Conservation (phyloP, 53 echinoderm and acorn worm species). For the Paracentrotus lividus region DNA sequence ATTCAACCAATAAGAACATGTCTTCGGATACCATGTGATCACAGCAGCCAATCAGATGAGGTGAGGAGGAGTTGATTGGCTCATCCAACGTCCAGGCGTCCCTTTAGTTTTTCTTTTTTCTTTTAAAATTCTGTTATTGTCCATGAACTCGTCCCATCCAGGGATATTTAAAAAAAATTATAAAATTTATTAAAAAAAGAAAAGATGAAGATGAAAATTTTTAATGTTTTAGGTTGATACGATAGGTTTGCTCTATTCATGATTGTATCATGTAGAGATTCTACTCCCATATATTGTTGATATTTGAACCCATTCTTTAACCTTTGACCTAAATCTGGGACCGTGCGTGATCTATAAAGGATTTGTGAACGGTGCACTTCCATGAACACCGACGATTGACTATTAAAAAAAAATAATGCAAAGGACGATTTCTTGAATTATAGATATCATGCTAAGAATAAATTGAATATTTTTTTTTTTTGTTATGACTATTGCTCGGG, state of each 20-base stretch:
- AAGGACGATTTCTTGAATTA: not conserved
- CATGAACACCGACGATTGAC: not conserved
- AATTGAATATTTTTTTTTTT: not conserved
- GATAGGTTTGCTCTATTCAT: no score
- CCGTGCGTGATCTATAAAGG: not conserved
- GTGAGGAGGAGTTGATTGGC: no score
- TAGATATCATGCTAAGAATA: not conserved
- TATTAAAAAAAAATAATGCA: no score
- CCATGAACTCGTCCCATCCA: not conserved
- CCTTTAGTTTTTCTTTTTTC: no score
- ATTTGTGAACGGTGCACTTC: not conserved
- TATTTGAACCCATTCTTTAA: constrained; percentile 7
- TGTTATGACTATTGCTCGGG: constrained; percentile 2
- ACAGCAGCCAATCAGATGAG: no score
- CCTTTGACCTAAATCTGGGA: not conserved
- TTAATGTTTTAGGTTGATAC: not conserved
- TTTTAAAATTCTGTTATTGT: not conserved
- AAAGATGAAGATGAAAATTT: not conserved
- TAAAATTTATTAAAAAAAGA: not conserved
- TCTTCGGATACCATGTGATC: no score
- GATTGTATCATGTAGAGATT: not conserved
- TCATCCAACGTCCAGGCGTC: no score
- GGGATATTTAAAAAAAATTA: not conserved
- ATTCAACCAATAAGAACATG: no score
- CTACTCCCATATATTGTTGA: not conserved